Base-by-base conservation (phyloP, 2,888 invertebrate species). In the Chrysotoxum bicinctum region DNA sequence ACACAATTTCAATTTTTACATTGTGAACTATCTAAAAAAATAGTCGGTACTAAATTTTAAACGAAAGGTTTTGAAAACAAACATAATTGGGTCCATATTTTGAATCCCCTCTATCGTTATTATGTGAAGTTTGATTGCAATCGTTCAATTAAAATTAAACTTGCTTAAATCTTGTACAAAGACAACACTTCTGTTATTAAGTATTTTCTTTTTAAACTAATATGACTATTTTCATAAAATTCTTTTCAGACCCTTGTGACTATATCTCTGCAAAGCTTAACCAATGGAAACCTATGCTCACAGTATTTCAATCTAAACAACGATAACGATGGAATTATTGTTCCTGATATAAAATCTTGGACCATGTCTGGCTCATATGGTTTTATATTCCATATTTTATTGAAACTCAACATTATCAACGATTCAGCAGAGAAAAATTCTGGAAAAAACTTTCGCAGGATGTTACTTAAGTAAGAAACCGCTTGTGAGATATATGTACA, bases 331-430 rank as follows among this genome's bases (percentile, higher is more conserved):
- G 94, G 94, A 26, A 93, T 94, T 62, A 89, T 90, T n/a, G 92
- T 94, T 50, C 93, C 94, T 1, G 93, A 93, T 52, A 93, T 94
- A 40, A 92, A 92, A 66, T 93, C 93, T 89, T 94, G 94, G 94
- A 93, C 93, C 7, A 93, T 94, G 76, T 92, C 93, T 14, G 92
- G 93, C 0, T 90, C 92, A 2, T 93, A 92, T 88, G 94, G 94
- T n/a, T 94, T 94, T 88, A 92, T 93, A 32, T 94, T 94, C 88
- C 94, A 94, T 88, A 92, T 93, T 35, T 93, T 94, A 91, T 87
- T 94, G 9, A 92, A 93, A 60, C 90, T 94, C 19, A 93, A 93
- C 88, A 89, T 89, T 35, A 87, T 89, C 32, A 73, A 79, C 16
- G 56, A 89, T 78, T 26, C 54, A 9, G 7, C 48, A 19, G 86